Percentiles rank a stretch among this genome's conserved stretches.
phyloP scores from a whole-genome alignment of 23 tunicate genomes.

The Ascidia mentula region DNA sequence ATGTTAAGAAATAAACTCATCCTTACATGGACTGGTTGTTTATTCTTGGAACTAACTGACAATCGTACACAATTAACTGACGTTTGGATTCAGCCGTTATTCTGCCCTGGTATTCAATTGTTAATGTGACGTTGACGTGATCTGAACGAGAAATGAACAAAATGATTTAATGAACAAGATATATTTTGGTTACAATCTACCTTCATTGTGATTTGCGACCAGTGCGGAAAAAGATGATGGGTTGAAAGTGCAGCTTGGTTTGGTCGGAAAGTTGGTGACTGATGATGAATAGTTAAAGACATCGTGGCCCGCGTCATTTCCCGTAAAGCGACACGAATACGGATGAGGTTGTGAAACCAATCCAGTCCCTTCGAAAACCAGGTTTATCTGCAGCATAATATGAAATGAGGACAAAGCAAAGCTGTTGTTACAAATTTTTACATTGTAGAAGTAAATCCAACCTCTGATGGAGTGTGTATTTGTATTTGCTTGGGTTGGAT shows the following conservation, averaged over 20 bases:
- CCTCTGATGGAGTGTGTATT: not conserved
- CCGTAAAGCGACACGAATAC: not conserved
- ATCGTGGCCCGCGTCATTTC: not conserved
- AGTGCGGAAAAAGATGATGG: not conserved
- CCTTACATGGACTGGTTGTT: conserved; percentile 26
- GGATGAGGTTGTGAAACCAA: not conserved
- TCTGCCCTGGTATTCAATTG: conserved; percentile 14
- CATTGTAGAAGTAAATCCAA: too few species aligned
- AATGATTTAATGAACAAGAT: not conserved
- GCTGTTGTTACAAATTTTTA: too few species aligned
- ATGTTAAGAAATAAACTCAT: too few species aligned
- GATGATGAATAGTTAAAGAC: not conserved
- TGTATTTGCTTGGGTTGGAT: not conserved
- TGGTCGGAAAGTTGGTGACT: not conserved
- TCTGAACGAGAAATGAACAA: too few species aligned
- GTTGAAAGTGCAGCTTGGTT: not conserved
- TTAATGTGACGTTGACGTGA: conserved; percentile 28
- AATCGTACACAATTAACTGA: conserved; percentile 11
- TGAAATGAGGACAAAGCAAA: too few species aligned
- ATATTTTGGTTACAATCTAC: too few species aligned
- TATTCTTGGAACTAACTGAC: not conserved
- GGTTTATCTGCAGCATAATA: not conserved
- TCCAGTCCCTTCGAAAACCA: not conserved
- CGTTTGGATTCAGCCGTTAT: not conserved
- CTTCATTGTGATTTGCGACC: not conserved